phyloP scores from a whole-genome alignment of 2,797 vertebrate genomes.

The Phyllotis vaccarum region DNA sequence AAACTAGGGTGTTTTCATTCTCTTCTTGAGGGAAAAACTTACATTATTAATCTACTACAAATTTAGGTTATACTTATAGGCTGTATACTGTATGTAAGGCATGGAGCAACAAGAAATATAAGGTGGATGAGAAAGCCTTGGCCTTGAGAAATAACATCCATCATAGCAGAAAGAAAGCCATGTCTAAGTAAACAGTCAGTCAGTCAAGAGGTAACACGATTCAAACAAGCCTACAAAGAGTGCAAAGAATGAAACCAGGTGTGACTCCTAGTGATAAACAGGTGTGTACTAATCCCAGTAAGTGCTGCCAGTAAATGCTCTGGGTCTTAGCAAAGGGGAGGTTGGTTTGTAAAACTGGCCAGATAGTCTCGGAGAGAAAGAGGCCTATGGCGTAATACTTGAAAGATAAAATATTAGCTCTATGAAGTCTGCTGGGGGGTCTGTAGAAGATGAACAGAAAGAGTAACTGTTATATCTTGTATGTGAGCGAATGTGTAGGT shows the following conservation, averaged over 20 bases:
- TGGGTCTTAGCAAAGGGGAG: neutral
- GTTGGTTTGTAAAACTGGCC: neutral
- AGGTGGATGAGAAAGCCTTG: neutral
- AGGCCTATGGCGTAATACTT: neutral
- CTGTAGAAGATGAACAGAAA: neutral
- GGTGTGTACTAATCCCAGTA: neutral
- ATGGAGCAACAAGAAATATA: neutral
- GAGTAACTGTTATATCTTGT: neutral
- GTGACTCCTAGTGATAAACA: neutral
- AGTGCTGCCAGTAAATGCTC: neutral
- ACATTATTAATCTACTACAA: neutral
- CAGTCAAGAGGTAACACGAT: neutral
- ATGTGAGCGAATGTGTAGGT: neutral
- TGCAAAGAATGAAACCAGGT: neutral
- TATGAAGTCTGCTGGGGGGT: neutral
- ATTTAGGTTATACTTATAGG: neutral
- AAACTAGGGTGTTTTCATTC: neutral
- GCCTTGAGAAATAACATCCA: neutral
- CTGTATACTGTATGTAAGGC: neutral
- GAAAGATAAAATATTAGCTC: neutral
- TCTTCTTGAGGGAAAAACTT: neutral
- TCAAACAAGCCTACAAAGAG: neutral
- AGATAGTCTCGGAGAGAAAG: neutral
- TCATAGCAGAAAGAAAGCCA: neutral
- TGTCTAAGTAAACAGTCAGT: neutral